Evolutionary conservation across 2,797 vertebrate species (phyloP).

Genomic region (Paramormyrops hopkinsi): DNA sequence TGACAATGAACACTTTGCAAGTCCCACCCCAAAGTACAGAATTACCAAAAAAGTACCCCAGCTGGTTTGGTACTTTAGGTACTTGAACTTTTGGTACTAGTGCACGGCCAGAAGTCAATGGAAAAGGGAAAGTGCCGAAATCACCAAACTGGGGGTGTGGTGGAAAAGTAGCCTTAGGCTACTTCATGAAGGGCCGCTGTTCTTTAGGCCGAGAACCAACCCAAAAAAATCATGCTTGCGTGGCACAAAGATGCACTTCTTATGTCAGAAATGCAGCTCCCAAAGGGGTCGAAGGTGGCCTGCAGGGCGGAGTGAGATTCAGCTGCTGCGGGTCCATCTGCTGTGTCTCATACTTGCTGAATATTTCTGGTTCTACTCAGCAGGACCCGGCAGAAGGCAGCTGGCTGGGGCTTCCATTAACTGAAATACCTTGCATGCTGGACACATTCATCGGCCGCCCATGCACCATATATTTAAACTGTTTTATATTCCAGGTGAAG

Average conservation of each 20-base stretch:
- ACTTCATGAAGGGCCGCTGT: not conserved
- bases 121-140: not conserved
- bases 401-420: not conserved
- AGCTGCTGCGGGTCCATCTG: not conserved
- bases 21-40: not conserved
- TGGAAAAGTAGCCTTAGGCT: not conserved
- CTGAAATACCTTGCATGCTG: not conserved
- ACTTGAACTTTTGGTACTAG: not conserved
- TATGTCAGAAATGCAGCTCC: not conserved
- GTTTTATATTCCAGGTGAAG: not conserved
- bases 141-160: not conserved
- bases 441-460: not conserved
- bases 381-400: not conserved
- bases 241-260: not conserved
- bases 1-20: not conserved
- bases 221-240: not conserved
- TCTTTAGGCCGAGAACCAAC: not conserved
- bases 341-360: not conserved
- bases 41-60: not conserved
- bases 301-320: not conserved
- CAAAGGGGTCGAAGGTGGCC: not conserved
- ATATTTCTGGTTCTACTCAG: not conserved
- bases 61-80: not conserved
- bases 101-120: not conserved
- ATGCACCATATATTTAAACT: not conserved